These are phyloP conservation scores for Hozukius guyotensis DNA, from an alignment of 2,797 vertebrate species.

Conservation along the genomic window DNA sequence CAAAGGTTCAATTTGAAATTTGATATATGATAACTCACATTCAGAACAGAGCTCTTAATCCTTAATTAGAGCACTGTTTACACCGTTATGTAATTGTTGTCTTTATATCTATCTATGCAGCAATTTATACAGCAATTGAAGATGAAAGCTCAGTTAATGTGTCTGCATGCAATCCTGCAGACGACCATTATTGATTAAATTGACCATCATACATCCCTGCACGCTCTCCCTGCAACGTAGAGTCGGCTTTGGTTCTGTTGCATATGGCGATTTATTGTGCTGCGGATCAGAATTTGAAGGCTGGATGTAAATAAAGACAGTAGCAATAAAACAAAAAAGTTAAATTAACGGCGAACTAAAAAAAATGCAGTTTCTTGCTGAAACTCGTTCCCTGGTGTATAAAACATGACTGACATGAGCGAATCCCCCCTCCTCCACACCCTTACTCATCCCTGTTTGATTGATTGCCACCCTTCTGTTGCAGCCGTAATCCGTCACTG, in stretches of 20 bases:
- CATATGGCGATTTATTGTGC: constrained; percentile 29
- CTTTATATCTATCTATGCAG: constrained; percentile 33
- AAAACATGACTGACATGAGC: constrained; percentile 63
- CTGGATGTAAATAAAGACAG: constrained; percentile 37
- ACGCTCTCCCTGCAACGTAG: not conserved
- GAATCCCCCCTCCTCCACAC: constrained; percentile 38
- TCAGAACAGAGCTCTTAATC: constrained; percentile 38
- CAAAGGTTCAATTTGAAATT: constrained; percentile 24
- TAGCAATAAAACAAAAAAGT: constrained; percentile 27
- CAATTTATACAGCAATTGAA: constrained; percentile 31
- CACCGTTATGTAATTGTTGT: constrained; percentile 44
- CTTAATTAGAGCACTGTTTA: constrained; percentile 52
- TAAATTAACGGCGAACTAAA: constrained; percentile 39
- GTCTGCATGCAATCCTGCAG: constrained; percentile 29
- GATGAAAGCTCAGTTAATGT: constrained; percentile 32
- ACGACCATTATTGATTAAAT: constrained; percentile 21
- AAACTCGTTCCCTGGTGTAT: constrained; percentile 42
- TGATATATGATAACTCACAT: constrained; percentile 26
- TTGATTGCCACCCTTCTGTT: constrained; percentile 67
- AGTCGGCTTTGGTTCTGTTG: not conserved
- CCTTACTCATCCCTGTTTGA: constrained; percentile 60
- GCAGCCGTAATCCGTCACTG: constrained; percentile 63
- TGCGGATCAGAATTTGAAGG: constrained; percentile 11
- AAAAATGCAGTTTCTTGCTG: constrained; percentile 35
- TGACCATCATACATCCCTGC: constrained; percentile 1